Evolutionary conservation across 2,888 invertebrate genomes (phyloP).

Genomic region (Caenorhabditis uteleia): DNA sequence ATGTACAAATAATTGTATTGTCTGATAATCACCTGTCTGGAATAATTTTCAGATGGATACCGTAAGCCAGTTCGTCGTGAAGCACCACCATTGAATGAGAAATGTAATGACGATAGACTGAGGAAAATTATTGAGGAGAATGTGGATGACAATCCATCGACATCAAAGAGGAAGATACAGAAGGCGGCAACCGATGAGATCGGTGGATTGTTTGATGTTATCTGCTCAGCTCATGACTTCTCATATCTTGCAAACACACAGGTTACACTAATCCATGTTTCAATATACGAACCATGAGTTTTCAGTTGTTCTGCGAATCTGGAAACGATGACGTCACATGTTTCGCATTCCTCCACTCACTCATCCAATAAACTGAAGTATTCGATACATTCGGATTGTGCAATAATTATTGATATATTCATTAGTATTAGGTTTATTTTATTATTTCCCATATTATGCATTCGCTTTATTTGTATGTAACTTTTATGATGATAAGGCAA

Average conservation of each 20-base stretch:
- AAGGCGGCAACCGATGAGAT: constrained; percentile 55
- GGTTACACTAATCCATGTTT: constrained; percentile 3
- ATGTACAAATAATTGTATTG: constrained; percentile 1
- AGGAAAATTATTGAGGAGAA: constrained; percentile 50
- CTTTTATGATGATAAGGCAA: no score
- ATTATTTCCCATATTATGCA: no score
- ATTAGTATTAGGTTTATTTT: no score
- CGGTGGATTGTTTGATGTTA: constrained; percentile 58
- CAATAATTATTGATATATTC: no score
- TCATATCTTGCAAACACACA: constrained; percentile 59
- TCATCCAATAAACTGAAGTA: constrained; percentile 41
- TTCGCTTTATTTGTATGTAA: no score
- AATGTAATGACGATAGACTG: constrained; percentile 56
- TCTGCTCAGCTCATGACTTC: constrained; percentile 59
- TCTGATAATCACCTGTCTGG: background rate
- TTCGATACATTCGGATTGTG: no score
- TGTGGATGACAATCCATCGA: constrained; percentile 54
- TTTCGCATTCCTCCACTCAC: constrained; percentile 60
- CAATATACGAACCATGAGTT: no score
- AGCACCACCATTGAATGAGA: constrained; percentile 41
- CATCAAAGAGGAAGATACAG: constrained; percentile 58
- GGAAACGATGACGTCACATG: constrained; percentile 60
- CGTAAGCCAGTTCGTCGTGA: constrained; percentile 46
- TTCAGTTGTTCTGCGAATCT: constrained; percentile 58
- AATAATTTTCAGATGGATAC: constrained; percentile 38